phyloP scores from a whole-genome alignment of 1,140 invertebrate species.

The Drosophila mojavensis region DNA sequence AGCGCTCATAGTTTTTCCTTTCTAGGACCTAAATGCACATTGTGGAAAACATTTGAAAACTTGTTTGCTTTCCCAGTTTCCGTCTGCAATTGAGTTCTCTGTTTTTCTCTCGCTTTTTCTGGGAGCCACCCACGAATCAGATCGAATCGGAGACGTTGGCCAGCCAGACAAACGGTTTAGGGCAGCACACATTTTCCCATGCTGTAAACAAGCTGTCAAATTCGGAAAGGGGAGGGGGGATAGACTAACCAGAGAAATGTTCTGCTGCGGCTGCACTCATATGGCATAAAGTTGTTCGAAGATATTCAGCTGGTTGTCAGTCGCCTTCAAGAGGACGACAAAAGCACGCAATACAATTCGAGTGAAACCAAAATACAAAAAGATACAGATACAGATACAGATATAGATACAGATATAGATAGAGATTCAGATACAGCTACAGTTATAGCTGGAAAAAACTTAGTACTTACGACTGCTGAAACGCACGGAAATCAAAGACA shows the following conservation, averaged over 20 bases:
- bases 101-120: not conserved
- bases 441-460: constrained; percentile 9
- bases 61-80: not conserved
- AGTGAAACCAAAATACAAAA: not conserved
- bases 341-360: not conserved
- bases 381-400: not conserved
- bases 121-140: constrained; percentile 40
- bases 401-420: not conserved
- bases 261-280: constrained; percentile 29
- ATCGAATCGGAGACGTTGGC: constrained; percentile 12
- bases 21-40: not conserved
- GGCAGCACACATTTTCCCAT: constrained; percentile 20
- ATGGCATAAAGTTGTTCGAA: constrained; percentile 2
- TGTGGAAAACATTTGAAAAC: not conserved
- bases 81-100: constrained; percentile 56
- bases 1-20: too few species aligned
- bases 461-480: constrained; percentile 22
- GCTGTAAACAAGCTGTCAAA: constrained; percentile 77
- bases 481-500: not conserved
- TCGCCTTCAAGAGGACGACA: too few species aligned
- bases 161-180: constrained; percentile 49
- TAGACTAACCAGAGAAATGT: constrained; percentile 42
- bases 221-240: not conserved
- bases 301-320: not conserved
- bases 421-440: not conserved